These are phyloP conservation scores for Erpornis zantholeuca DNA, from an alignment of 2,113 vertebrate genomes.

Conservation along the genomic window DNA sequence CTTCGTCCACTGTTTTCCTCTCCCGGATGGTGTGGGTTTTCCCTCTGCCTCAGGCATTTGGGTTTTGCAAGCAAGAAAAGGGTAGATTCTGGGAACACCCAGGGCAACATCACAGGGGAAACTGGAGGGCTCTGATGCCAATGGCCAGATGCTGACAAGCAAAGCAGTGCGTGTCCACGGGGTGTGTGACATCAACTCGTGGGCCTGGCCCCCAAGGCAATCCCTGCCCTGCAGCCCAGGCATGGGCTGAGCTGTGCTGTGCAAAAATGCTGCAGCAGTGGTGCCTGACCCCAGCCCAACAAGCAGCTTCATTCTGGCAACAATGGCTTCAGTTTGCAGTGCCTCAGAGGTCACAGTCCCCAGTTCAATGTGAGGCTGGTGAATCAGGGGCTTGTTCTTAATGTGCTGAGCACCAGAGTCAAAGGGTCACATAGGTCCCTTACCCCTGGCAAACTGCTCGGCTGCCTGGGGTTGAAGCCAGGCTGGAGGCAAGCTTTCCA, in stretches of 20 bases:
- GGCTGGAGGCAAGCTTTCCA: not conserved
- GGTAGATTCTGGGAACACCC: fast-evolving
- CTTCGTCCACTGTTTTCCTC: not conserved
- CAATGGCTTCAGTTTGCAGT: not conserved
- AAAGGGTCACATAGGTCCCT: not conserved
- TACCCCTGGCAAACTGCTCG: not conserved
- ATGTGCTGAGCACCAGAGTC: fast-evolving
- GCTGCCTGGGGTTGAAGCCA: not conserved
- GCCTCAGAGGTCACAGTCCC: not conserved
- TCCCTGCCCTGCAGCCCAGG: not conserved
- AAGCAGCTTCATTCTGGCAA: not conserved
- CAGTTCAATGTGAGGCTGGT: not conserved
- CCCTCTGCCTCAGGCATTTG: not conserved
- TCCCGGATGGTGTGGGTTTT: not conserved
- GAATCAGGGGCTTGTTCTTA: not conserved
- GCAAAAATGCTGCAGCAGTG: not conserved
- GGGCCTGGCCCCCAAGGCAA: not conserved
- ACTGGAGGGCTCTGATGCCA: not conserved
- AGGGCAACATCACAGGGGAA: not conserved
- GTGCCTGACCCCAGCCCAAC: not conserved
- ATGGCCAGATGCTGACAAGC: not conserved
- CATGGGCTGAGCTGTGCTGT: not conserved
- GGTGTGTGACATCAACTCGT: not conserved
- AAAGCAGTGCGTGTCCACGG: not conserved
- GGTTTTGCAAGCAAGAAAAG: not conserved